phyloP scores from a whole-genome alignment of 1,140 invertebrate species.

The Pararge aegeria region DNA sequence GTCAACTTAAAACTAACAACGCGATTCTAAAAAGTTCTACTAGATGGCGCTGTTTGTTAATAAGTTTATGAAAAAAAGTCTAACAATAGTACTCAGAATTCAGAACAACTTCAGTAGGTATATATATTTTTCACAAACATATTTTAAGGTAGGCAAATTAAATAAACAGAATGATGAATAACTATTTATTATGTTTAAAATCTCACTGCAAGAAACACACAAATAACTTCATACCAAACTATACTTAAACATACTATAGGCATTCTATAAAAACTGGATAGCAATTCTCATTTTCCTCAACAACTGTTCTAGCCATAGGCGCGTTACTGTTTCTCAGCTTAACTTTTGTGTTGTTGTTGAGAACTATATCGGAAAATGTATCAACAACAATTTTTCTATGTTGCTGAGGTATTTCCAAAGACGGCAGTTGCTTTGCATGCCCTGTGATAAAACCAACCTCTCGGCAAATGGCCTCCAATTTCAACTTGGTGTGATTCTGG shows the following conservation, averaged over 20 bases:
- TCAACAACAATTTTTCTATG: conserved; percentile 54
- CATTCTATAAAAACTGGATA: conserved; percentile 70
- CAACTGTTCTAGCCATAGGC: conserved; percentile 51
- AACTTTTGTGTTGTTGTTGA: conserved; percentile 61
- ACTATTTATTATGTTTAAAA: neutral
- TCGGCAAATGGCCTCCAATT: conserved; percentile 61
- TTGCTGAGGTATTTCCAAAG: conserved; percentile 27
- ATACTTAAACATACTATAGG: conserved; percentile 24
- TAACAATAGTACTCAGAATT: too few species aligned
- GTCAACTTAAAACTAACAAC: neutral
- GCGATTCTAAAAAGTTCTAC: neutral
- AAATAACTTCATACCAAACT: neutral
- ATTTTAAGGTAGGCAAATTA: too few species aligned
- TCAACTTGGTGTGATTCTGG: conserved; percentile 55
- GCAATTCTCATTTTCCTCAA: conserved; percentile 47
- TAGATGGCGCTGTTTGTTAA: neutral
- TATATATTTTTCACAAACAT: too few species aligned
- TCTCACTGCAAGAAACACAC: neutral
- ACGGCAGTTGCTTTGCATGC: conserved; percentile 57
- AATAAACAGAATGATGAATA: too few species aligned
- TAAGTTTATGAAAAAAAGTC: too few species aligned
- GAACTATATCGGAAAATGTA: conserved; percentile 49
- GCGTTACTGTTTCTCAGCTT: conserved; percentile 56
- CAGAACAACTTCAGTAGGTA: too few species aligned
- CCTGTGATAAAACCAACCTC: conserved; percentile 62